Conservation (phyloP, 2,113 vertebrate genomes). For the Ctenodactylus gundi region DNA sequence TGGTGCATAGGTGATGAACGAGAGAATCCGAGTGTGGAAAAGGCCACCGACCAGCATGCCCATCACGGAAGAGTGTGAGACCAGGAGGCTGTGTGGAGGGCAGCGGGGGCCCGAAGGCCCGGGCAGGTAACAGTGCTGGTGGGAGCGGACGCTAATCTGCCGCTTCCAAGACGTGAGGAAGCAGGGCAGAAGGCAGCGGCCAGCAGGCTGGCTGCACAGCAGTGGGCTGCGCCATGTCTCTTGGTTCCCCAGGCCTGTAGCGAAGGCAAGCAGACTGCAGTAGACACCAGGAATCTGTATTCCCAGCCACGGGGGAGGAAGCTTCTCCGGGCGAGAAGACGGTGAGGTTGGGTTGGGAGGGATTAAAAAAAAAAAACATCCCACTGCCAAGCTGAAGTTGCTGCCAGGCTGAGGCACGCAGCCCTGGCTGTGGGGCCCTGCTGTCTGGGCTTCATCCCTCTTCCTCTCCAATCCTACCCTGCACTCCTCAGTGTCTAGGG, state of each 20-base stretch:
- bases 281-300: background rate
- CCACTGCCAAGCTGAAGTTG: background rate
- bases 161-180: background rate
- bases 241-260: background rate
- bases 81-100: background rate
- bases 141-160: background rate
- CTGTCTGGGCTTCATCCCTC: background rate
- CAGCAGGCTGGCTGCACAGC: rapidly evolving
- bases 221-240: background rate
- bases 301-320: background rate
- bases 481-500: background rate
- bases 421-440: background rate
- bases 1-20: background rate
- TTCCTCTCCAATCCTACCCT: background rate
- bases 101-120: background rate
- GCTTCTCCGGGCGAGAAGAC: background rate
- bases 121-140: background rate
- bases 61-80: rapidly evolving
- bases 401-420: background rate
- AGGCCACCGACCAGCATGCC: background rate
- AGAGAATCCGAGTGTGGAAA: background rate
- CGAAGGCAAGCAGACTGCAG: background rate
- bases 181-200: background rate
- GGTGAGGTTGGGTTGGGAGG: background rate
- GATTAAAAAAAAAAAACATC: background rate